These are phyloP conservation scores for Wiebesia pumilae DNA, from an alignment of 1,140 invertebrate genomes.

Conservation along the genomic window DNA sequence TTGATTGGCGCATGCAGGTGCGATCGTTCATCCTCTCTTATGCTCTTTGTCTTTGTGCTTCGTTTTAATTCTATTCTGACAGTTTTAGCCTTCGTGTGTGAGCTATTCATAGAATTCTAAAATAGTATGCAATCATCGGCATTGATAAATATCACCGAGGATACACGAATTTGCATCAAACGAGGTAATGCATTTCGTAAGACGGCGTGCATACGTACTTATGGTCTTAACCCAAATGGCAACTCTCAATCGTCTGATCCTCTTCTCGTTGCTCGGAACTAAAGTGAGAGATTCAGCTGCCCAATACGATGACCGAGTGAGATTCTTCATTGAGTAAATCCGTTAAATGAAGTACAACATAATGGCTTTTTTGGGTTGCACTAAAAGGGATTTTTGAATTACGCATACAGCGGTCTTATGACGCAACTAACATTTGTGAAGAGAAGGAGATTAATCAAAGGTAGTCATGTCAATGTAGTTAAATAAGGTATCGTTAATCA, in stretches of 20 bases:
- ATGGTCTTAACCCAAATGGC: too few relatives aligned
- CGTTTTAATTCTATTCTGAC: not conserved
- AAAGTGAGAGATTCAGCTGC: too few relatives aligned
- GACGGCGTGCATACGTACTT: too few relatives aligned
- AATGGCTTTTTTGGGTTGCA: not conserved
- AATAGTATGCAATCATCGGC: not conserved
- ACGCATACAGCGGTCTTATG: not conserved
- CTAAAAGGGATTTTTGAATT: conserved; percentile 26
- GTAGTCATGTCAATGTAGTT: not conserved
- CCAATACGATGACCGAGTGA: conserved; percentile 4
- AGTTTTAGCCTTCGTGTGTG: not conserved
- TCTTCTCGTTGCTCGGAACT: too few relatives aligned
- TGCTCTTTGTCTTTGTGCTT: not conserved
- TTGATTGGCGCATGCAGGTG: conserved; percentile 68
- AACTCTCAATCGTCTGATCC: too few relatives aligned
- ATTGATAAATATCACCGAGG: too few relatives aligned
- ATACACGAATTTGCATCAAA: too few relatives aligned
- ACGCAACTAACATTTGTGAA: not conserved
- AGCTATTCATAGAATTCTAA: conserved; percentile 33
- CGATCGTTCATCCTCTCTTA: conserved; percentile 50
- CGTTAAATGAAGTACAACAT: not conserved
- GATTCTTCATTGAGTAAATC: conserved; percentile 8
- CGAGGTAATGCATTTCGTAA: too few relatives aligned
- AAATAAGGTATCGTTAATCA: not conserved
- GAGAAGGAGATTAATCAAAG: not conserved